phyloP scores from a whole-genome alignment of 2,888 invertebrate genomes.

The Drosophila sordidula region DNA sequence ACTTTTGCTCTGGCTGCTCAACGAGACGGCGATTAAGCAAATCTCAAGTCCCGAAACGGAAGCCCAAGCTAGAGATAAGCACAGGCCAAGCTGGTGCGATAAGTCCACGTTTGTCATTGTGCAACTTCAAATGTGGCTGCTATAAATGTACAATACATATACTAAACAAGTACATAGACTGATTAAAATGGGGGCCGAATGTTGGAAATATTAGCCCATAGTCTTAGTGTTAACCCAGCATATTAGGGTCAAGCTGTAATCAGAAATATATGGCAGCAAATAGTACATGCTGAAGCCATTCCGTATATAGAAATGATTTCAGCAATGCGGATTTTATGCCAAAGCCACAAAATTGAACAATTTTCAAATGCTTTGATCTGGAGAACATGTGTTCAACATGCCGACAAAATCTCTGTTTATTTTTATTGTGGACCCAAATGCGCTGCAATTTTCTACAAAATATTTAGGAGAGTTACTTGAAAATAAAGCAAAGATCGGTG shows the following conservation, averaged over 20 bases:
- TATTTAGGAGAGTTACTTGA: neutral
- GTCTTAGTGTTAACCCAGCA: slow-evolving; percentile 33
- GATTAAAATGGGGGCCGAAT: slow-evolving; percentile 39
- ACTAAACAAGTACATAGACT: slow-evolving; percentile 22
- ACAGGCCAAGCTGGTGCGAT: slow-evolving; percentile 53
- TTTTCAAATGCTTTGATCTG: slow-evolving; percentile 32
- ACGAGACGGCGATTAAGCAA: slow-evolving; percentile 65
- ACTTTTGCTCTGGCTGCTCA: slow-evolving; percentile 13
- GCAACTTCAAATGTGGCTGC: slow-evolving; percentile 29
- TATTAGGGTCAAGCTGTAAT: slow-evolving; percentile 69
- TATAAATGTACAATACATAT: slow-evolving; percentile 7
- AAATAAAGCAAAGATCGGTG: neutral
- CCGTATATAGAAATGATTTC: slow-evolving; percentile 44
- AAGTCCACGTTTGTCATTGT: slow-evolving; percentile 52
- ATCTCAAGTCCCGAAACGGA: slow-evolving; percentile 65
- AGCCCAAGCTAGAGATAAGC: slow-evolving; percentile 63
- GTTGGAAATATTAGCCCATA: slow-evolving; percentile 22
- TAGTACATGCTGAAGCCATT: slow-evolving; percentile 1
- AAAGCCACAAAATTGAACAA: slow-evolving; percentile 16
- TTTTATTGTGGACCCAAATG: neutral
- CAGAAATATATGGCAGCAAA: slow-evolving; percentile 13
- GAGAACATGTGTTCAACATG: slow-evolving; percentile 66
- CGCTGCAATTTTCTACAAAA: neutral
- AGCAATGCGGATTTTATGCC: slow-evolving; percentile 13
- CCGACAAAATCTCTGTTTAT: slow-evolving; percentile 8